A percentile compares a stretch with the other conserved stretches of the same genome.
phyloP scores from a whole-genome alignment of 2,888 invertebrate genomes.

The Muschampia plurimacula region DNA sequence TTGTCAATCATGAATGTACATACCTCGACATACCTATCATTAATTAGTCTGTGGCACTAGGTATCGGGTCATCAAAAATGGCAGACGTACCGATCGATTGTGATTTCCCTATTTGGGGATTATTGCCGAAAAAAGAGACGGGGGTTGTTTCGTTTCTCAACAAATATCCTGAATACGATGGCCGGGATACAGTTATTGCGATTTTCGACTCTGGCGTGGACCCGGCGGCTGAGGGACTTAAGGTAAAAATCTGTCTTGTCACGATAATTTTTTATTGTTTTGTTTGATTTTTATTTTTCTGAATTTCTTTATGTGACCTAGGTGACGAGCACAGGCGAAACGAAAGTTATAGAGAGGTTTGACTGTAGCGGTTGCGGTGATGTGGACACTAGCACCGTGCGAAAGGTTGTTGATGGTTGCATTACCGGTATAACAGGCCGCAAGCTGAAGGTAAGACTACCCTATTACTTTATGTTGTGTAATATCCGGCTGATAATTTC shows the following conservation, averaged over 20 bases:
- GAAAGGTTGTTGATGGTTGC: conserved; percentile 87
- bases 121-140: conserved; percentile 98
- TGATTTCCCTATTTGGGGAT: conserved; percentile 93
- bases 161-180: conserved; percentile 96
- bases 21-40: neutral
- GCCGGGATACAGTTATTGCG: conserved; percentile 95
- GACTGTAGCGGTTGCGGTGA: conserved; percentile 99
- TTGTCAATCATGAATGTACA: neutral
- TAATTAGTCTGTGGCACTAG: conserved; percentile 48
- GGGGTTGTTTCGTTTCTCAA: conserved; percentile 94
- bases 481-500: neutral
- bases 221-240: conserved; percentile 97
- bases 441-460: conserved; percentile 90
- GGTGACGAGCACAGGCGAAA: conserved; percentile 94
- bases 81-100: conserved; percentile 85
- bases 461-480: conserved; percentile 18
- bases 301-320: conserved; percentile 64
- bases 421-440: conserved; percentile 95
- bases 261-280: conserved; percentile 69
- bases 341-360: conserved; percentile 97
- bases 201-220: conserved; percentile 99
- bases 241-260: conserved; percentile 88
- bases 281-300: conserved; percentile 50
- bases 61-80: conserved; percentile 81
- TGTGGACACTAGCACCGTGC: conserved; percentile 93